Conservation (phyloP, 2,113 vertebrate genomes). For the Anhinga anhinga region DNA sequence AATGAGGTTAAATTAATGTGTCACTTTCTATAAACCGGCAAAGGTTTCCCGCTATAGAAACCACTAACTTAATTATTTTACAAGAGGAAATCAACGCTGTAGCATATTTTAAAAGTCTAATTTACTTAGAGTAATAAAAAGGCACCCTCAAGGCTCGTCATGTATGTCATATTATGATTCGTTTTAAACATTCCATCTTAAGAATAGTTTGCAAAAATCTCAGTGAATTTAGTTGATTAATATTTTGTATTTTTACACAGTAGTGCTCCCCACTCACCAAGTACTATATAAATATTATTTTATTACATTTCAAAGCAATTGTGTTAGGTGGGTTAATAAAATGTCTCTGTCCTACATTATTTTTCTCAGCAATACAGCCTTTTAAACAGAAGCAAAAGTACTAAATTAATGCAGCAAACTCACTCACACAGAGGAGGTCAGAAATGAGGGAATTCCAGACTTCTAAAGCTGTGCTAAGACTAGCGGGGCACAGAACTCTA, state of each 20-base stretch:
- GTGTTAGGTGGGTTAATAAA: neutral
- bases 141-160: conserved; percentile 10
- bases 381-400: neutral
- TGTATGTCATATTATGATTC: neutral
- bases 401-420: neutral
- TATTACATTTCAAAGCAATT: conserved; percentile 35
- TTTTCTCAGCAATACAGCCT: neutral
- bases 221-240: neutral
- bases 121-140: conserved; percentile 56
- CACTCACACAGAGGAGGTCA: rapidly evolving
- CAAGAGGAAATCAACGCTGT: neutral
- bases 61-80: conserved; percentile 33
- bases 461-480: neutral
- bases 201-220: neutral
- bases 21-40: conserved; percentile 19
- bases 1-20: conserved; percentile 42
- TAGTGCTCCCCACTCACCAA: neutral
- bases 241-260: neutral
- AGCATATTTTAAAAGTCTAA: conserved; percentile 35
- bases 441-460: neutral
- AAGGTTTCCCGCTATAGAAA: conserved; percentile 8
- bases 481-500: neutral
- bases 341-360: neutral
- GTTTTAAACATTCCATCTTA: conserved; percentile 15
- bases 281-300: conserved; percentile 22